Base-by-base conservation (phyloP, 64 coral and sea anemone species). In the Dendrophyllia cribrosa region DNA sequence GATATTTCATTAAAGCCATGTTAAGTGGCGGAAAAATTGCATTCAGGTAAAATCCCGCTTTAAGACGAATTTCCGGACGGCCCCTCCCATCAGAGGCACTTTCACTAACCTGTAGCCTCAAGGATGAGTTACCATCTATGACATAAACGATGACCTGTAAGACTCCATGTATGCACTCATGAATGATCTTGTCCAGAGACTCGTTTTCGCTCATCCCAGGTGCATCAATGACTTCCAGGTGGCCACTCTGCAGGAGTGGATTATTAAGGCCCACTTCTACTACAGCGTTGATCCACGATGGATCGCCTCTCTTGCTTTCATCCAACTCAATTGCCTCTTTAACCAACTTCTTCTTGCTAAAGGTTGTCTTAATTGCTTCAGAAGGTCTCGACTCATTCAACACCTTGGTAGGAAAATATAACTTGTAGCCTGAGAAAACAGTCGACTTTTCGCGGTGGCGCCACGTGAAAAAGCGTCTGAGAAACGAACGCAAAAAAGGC, bases 151-250 rank as follows among this genome's bases (percentile, higher is more conserved):
- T 62, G 49, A 92, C 72, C 62, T 92, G 90, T 4, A 92, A 20
- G 20, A 86, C 64, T 6, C 91, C 91, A 34, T 87, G 91, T 4
- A 87, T 60, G 48, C 91, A 92, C 23, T 92, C 91, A 9, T 92
- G 13, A n/a, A 92, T 82, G 14, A 92, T 77, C 43, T 67, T 58
- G 43, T 92, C 91, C 12, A 92, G 72, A 66, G 84, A 83, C 48
- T 87, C 72, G 19, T 92, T 92, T 21, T 92, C 91, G 5, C 91
- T 92, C 61, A 92, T 92, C 17, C 91, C 91, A 47, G 91, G 91
- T 65, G 82, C 91, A 59, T 92, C 91, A 26, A 92, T 77, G 50
- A 92, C 62, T 71, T 92, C 82, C 46, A 92, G 82, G 47, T 92
- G 82, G 1, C 91, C 91, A 16, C 82, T 75, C n/a, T 87, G 91